Base-by-base conservation (phyloP, 1,140 invertebrate genomes). In the Lysiphlebus fabarum region DNA sequence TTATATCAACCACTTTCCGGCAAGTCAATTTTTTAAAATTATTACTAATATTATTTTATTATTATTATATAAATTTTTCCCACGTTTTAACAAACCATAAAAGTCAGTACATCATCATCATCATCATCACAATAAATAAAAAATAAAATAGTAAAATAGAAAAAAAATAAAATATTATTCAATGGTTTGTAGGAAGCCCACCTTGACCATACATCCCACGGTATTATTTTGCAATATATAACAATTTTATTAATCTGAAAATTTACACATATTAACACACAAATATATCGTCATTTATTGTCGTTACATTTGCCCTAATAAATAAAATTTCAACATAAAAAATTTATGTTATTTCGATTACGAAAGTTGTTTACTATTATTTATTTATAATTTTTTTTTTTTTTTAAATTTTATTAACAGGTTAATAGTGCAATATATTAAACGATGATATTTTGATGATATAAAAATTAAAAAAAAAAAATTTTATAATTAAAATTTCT, bases 1-100 rank as follows among this genome's bases (percentile, higher is more conserved):
- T 66, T 77, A 61, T 77, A 76, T 62, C 58, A 70, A 56, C 74
- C 72, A 61, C 69, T 75, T 59, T 69, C 75, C 45, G 72, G 77
- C 77, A 67, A 77, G 70, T 59, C 17, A 26, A 42, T 42, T 37
- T 4, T n/a, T 37, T 3, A 50, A 7, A 38, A 14, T 7, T 8
- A 40, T 40, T 41, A 7, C 7, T 6, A 12, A 53, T 40, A 26
- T 26, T 26, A 26, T 26, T 26, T 26, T 26, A 26, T 26, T 26
- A 26, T 26, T 26, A 26, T 26, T 26, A 26, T 26, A 26, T 26
- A 26, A 26, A 26, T 26, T 2, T 26, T 26, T 26, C 17, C 17
- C 17, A 26, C 17, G 17, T 26, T 26, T 26, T 26, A 4, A 26
- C 2, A 26, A 26, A 2, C 17, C 17, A 26, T 26, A 17, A 49